phyloP scores from a whole-genome alignment of 1,140 invertebrate species.

The Bombyx mandarina region DNA sequence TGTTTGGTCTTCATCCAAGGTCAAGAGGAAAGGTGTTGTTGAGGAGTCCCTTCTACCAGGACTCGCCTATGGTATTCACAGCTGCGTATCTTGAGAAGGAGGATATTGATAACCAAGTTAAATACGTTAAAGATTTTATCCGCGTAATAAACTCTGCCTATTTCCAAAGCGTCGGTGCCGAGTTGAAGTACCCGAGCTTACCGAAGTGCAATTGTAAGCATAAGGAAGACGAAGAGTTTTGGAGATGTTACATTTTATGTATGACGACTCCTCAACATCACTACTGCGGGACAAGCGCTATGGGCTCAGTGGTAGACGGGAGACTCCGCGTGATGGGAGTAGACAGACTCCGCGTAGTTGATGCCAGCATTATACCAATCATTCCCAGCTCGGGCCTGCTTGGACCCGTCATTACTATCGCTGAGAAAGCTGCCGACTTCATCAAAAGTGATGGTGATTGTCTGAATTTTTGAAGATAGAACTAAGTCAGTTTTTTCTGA shows the following conservation, averaged over 20 bases:
- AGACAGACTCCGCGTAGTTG: background rate
- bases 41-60: background rate
- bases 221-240: background rate
- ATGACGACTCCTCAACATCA: constrained; percentile 1
- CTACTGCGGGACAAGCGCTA: background rate
- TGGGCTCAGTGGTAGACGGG: constrained; percentile 5
- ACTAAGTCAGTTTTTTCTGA: too few relatives aligned
- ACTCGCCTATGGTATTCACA: background rate
- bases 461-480: too few relatives aligned
- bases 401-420: constrained; percentile 1
- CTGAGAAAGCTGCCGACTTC: background rate
- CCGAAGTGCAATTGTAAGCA: background rate
- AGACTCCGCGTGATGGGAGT: background rate
- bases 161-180: background rate
- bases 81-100: background rate
- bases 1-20: background rate
- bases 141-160: constrained; percentile 1
- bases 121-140: constrained; percentile 3
- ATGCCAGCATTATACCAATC: constrained; percentile 3
- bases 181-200: background rate
- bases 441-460: too few relatives aligned
- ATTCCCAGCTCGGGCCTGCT: background rate
- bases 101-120: constrained; percentile 2
- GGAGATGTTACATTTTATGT: constrained; percentile 2
- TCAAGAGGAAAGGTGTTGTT: constrained; percentile 4